phyloP scores from a whole-genome alignment of 2,797 vertebrate genomes.

The Pteronotus mesoamericanus region DNA sequence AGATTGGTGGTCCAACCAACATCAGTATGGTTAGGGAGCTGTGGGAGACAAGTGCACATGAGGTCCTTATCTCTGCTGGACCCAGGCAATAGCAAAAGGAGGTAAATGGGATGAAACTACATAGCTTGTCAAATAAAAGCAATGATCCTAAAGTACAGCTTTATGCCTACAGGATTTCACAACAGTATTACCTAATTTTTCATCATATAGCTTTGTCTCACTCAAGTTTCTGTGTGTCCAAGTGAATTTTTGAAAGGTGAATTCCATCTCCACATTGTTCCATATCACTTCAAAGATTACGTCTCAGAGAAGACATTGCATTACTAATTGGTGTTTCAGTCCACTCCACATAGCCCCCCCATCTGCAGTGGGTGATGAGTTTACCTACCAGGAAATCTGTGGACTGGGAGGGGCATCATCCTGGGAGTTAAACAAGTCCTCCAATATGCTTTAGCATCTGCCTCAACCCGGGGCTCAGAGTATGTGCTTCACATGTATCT shows the following conservation, averaged over 20 bases:
- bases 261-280: neutral
- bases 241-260: neutral
- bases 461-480: neutral
- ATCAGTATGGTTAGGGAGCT: neutral
- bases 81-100: neutral
- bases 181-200: neutral
- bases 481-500: neutral
- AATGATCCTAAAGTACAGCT: neutral
- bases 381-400: neutral
- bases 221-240: neutral
- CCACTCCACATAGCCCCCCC: neutral
- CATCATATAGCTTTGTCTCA: neutral
- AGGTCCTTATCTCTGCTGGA: neutral
- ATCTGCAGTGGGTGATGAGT: neutral
- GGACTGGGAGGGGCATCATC: no score
- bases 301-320: conserved; percentile 13
- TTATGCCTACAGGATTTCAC: neutral
- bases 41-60: neutral
- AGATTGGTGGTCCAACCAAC: no score
- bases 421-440: neutral
- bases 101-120: neutral
- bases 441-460: neutral
- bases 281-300: conserved; percentile 3
- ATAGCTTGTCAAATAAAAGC: neutral
- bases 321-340: neutral